These are phyloP conservation scores for Pitta sordida DNA, from an alignment of 2,113 vertebrate species.

Conservation along the genomic window DNA sequence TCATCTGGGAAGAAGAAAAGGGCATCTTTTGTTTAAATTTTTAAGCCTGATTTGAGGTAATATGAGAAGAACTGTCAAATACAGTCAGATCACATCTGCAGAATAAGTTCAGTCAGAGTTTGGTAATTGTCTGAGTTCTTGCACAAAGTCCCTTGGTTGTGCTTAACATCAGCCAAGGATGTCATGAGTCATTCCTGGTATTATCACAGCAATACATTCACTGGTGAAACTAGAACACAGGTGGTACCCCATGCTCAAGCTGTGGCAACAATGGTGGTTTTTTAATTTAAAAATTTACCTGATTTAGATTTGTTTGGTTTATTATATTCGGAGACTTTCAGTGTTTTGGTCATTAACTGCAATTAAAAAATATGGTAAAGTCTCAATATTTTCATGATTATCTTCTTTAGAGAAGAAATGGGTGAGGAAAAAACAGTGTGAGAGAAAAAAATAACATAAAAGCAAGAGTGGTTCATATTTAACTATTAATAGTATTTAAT, in stretches of 20 bases:
- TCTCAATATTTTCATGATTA: not conserved
- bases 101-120: not conserved
- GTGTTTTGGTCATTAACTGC: not conserved
- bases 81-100: not conserved
- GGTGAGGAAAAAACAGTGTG: not conserved
- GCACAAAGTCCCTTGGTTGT: not conserved
- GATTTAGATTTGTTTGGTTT: not conserved
- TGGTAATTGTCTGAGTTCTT: not conserved
- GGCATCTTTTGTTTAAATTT: not conserved
- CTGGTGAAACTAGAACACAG: not conserved
- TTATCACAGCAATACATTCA: conserved; percentile 1
- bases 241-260: not conserved
- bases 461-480: not conserved
- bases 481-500: not conserved
- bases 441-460: not conserved
- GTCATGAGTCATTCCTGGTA: not conserved
- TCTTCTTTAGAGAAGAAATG: not conserved
- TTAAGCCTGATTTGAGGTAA: not conserved
- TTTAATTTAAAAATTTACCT: not conserved
- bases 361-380: not conserved
- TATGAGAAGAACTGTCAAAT: not conserved
- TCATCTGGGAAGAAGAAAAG: not conserved
- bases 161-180: not conserved
- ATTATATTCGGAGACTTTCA: not conserved
- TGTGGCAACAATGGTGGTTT: not conserved